Base-by-base conservation (phyloP, 2,797 vertebrate genomes). In the Bufotes viridis region DNA sequence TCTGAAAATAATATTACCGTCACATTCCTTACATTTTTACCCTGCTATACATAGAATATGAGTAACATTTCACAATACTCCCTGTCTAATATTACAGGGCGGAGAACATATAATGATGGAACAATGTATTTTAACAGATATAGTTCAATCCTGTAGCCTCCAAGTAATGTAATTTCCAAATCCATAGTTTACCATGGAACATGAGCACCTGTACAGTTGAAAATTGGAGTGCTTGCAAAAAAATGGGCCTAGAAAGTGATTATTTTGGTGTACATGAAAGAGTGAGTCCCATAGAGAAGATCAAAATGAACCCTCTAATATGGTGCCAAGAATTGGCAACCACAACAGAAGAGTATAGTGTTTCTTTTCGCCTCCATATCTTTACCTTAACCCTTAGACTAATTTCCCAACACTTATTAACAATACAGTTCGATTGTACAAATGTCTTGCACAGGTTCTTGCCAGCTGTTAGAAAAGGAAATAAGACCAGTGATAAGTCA, bases 1-100 rank as follows among this genome's bases (percentile, higher is more conserved):
- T 85, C 72, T 61, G 83, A 51, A 85, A 78, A 76, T 85, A 53
- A 83, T 70, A 53, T 65, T 85, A 75, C 58, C 24, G 42, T 26
- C 34, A 26, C 60, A 75, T 85, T 85, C 72, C 74, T 65, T 26
- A 74, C 18, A 84, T 60, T 70, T 70, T 84, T 29, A 42, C 20
- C 34, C 13, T 29, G 18, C 29, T 53, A 51, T 55, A 75, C 82
- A 76, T 75, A 85, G 70, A 51, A 72, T 72, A 70, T 83, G 82
- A 84, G 67, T 72, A 83, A 83, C 26, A 58, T 17, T 70, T 57
- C 18, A 34, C 67, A 84, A 84, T 63, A 14, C 53, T 34, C 67
- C 55, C 18, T 22, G 14, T 58, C 67, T 70, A 57, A 72, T 72
- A 55, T 72, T 72, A 49, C 58, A 22, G 20, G 79, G 60, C 18